Conservation (phyloP, 2,797 vertebrate species). For the Harpagifer antarcticus region DNA sequence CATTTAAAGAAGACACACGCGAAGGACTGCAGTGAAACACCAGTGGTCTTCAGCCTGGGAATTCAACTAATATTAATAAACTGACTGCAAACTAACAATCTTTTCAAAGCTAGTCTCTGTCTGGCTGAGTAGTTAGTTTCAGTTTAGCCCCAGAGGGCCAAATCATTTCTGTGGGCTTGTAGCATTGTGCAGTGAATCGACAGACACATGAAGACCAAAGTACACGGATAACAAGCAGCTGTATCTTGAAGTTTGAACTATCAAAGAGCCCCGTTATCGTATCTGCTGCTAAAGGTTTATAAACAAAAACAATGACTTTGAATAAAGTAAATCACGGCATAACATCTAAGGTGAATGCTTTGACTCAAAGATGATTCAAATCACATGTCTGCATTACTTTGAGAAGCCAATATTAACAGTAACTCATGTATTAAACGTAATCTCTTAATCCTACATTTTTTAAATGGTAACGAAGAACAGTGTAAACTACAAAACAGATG, state of each 20-base stretch:
- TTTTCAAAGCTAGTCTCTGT: not conserved
- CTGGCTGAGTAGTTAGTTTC: slow-evolving; percentile 5
- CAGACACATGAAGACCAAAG: not conserved
- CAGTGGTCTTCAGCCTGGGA: not conserved
- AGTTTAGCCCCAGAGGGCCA: not conserved
- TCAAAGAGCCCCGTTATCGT: not conserved
- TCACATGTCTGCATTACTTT: not conserved
- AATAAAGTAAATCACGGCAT: not conserved
- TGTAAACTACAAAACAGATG: not conserved
- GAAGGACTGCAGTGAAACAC: slow-evolving; percentile 3
- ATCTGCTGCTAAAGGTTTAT: not conserved
- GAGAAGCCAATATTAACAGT: not conserved
- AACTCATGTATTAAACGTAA: slow-evolving; percentile 8
- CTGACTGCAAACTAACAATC: not conserved
- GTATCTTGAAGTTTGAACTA: not conserved
- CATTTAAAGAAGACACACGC: not conserved
- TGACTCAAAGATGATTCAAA: not conserved
- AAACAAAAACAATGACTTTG: not conserved
- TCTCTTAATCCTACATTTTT: slow-evolving; percentile 9
- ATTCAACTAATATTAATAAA: not conserved
- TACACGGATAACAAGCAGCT: not conserved
- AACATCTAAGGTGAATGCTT: not conserved
- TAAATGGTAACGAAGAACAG: slow-evolving; percentile 4
- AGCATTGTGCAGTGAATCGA: not conserved
- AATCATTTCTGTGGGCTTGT: not conserved